phyloP scores from a whole-genome alignment of 2,888 invertebrate species.

The Hirudinaria manillensis region DNA sequence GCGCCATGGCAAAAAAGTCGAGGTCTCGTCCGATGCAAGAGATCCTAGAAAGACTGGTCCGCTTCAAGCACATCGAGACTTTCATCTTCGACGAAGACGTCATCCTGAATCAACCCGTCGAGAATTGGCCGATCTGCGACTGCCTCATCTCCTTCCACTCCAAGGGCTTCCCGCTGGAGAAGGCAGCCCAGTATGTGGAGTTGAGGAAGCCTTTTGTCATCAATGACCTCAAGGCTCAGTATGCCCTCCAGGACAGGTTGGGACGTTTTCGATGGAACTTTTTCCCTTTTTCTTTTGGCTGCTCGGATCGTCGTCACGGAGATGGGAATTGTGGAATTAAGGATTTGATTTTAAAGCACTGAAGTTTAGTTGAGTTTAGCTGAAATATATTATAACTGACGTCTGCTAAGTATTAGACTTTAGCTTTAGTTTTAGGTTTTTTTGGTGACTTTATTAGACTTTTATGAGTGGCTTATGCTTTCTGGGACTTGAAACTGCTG shows the following conservation, averaged over 20 bases:
- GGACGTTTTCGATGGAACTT: too few relatives aligned
- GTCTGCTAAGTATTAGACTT: constrained; percentile 59
- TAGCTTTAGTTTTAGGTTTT: too few relatives aligned
- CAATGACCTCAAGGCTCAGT: constrained; percentile 97
- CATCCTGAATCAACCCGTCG: constrained; percentile 89
- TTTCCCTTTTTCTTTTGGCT: not conserved
- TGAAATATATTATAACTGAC: constrained; percentile 56
- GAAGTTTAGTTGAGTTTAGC: not conserved
- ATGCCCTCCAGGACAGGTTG: constrained; percentile 77
- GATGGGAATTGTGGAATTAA: not conserved
- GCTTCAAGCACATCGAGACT: constrained; percentile 37
- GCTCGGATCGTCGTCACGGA: not conserved
- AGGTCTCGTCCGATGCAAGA: constrained; percentile 99
- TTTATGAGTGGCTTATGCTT: too few relatives aligned
- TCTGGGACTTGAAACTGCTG: too few relatives aligned
- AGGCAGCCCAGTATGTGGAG: constrained; percentile 85
- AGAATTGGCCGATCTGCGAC: constrained; percentile 95
- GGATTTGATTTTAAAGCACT: not conserved
- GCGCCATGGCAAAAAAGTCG: constrained; percentile 99
- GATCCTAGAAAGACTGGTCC: constrained; percentile 86
- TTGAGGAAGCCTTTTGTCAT: constrained; percentile 90
- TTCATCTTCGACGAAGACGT: constrained; percentile 89
- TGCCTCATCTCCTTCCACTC: constrained; percentile 97
- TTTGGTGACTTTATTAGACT: too few relatives aligned
- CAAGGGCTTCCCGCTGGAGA: constrained; percentile 93